phyloP scores from a whole-genome alignment of 1,140 invertebrate species.

The Palaemon carinicauda region DNA sequence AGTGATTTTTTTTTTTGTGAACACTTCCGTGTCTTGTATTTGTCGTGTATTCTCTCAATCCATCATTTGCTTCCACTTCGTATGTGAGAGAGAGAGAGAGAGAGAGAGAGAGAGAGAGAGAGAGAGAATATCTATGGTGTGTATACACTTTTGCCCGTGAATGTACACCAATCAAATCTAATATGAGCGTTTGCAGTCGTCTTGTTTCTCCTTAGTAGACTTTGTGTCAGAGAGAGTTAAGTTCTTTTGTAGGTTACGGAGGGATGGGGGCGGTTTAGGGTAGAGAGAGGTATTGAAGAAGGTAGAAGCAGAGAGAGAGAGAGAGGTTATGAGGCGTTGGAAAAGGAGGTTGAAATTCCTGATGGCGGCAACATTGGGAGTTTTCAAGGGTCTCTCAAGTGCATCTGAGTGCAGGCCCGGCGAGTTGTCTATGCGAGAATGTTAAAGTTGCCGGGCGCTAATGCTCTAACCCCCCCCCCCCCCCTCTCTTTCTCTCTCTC shows the following conservation, averaged over 20 bases:
- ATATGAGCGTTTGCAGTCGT: too few species aligned
- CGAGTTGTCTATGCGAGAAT: too few species aligned
- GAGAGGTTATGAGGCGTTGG: neutral
- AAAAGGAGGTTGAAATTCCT: neutral
- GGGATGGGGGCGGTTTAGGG: neutral
- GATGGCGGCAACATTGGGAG: neutral
- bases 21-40: too few species aligned
- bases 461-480: too few species aligned
- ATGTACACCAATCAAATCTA: too few species aligned
- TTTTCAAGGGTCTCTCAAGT: neutral
- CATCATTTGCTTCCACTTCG: too few species aligned
- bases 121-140: too few species aligned
- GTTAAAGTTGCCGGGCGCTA: neutral
- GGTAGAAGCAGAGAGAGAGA: neutral
- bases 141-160: too few species aligned
- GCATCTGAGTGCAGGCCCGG: neutral
- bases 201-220: neutral
- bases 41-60: too few species aligned
- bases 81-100: too few species aligned
- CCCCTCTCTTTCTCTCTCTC: neutral
- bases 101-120: too few species aligned
- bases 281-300: neutral
- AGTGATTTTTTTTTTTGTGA: too few species aligned
- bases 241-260: neutral
- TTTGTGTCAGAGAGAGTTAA: neutral